phyloP scores from a whole-genome alignment of 2,113 vertebrate species.

The Pteruthius melanotis region DNA sequence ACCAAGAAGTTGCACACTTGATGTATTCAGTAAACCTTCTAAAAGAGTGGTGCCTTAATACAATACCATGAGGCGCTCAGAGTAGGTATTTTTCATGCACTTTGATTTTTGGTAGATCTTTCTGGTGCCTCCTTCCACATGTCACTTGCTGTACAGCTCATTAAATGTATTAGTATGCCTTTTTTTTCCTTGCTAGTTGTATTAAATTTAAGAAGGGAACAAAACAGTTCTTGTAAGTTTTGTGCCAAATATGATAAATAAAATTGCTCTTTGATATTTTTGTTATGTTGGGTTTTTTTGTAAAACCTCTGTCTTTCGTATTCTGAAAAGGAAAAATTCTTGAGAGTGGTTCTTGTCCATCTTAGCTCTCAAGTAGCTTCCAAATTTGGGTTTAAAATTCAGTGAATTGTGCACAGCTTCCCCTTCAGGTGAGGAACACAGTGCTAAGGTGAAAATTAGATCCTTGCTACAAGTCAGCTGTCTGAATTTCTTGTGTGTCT shows the following conservation, averaged over 20 bases:
- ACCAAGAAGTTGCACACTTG: constrained; percentile 54
- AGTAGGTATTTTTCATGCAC: constrained; percentile 71
- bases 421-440: not conserved
- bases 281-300: not conserved
- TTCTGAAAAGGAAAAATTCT: not conserved
- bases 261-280: constrained; percentile 68
- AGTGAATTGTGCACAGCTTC: not conserved
- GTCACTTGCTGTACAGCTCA: constrained; percentile 63
- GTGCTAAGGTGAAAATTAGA: not conserved
- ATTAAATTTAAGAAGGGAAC: constrained; percentile 59
- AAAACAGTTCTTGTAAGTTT: constrained; percentile 63
- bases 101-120: constrained; percentile 66
- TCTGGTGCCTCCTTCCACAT: constrained; percentile 66
- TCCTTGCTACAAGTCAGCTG: not conserved
- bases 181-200: constrained; percentile 56
- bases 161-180: constrained; percentile 62
- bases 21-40: constrained; percentile 53
- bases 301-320: not conserved
- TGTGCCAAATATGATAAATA: constrained; percentile 74
- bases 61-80: constrained; percentile 57
- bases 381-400: not conserved
- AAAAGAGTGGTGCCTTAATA: constrained; percentile 65
- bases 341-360: not conserved
- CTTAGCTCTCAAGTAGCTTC: not conserved
- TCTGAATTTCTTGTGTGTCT: not conserved